Conservation (phyloP, 2,888 invertebrate species). For the Melieria crassipennis region DNA sequence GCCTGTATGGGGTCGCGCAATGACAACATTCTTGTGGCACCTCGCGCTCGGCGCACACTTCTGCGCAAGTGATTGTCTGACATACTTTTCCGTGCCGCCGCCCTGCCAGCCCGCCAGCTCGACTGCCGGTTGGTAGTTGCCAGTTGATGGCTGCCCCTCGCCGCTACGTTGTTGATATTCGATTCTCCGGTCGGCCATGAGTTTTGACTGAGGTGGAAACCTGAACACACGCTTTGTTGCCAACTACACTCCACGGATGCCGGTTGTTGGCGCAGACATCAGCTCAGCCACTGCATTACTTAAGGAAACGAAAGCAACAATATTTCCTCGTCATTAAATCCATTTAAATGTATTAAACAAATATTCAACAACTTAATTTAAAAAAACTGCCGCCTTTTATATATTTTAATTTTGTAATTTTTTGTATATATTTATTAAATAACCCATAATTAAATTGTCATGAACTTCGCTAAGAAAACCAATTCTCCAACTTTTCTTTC, state of each 20-base stretch:
- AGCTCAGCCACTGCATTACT: neutral
- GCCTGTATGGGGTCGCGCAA: neutral
- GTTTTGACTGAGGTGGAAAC: neutral
- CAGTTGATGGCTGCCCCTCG: no score
- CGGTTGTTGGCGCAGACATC: neutral
- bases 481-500: constrained; percentile 1
- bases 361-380: no score
- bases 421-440: neutral
- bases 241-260: neutral
- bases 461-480: neutral
- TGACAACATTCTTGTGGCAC: constrained; percentile 23
- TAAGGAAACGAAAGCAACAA: neutral
- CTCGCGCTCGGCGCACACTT: neutral
- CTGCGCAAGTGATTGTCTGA: constrained; percentile 32
- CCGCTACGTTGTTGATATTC: constrained; percentile 9
- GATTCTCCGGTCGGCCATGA: constrained; percentile 25
- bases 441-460: no score
- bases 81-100: constrained; percentile 25
- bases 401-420: neutral
- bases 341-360: no score
- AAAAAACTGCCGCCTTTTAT: neutral
- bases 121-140: no score
- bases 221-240: neutral
- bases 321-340: no score
- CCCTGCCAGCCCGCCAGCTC: no score